Evolutionary conservation across 2,113 vertebrate species (phyloP).

Genomic region (Callionymus lyra): DNA sequence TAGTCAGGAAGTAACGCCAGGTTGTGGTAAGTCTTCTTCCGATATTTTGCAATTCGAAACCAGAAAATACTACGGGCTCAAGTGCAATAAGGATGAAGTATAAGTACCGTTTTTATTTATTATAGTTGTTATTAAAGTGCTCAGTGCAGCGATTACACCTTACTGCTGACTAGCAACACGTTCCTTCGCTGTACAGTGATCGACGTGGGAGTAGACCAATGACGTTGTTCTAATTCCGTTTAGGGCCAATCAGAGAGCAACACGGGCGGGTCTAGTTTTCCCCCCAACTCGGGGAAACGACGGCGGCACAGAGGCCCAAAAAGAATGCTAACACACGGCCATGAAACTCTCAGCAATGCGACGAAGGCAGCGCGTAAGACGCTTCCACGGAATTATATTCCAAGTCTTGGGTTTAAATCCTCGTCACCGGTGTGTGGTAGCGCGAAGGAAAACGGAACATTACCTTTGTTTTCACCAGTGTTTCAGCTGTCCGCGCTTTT

Average conservation of each 20-base stretch:
- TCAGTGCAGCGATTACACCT: slow-evolving; percentile 6
- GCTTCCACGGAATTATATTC: neutral
- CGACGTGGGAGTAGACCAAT: slow-evolving; percentile 30
- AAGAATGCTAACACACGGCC: slow-evolving; percentile 65
- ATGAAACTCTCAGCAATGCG: slow-evolving; percentile 14
- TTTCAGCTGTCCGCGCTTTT: slow-evolving; percentile 71
- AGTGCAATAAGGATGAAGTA: no score
- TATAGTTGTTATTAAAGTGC: no score
- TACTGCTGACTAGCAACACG: slow-evolving; percentile 38
- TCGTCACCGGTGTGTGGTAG: no score
- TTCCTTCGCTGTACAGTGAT: slow-evolving; percentile 19
- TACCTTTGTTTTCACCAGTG: slow-evolving; percentile 54
- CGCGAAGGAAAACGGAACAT: neutral
- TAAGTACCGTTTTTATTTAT: neutral
- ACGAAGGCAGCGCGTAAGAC: slow-evolving; percentile 1
- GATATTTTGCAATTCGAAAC: neutral
- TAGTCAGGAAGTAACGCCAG: neutral
- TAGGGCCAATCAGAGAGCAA: slow-evolving; percentile 22
- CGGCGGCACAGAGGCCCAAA: slow-evolving; percentile 86
- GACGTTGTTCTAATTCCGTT: slow-evolving; percentile 4
- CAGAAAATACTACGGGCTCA: no score
- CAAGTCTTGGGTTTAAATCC: neutral
- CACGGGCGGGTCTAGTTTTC: slow-evolving; percentile 22
- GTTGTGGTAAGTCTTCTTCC: neutral
- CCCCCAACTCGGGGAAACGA: slow-evolving; percentile 66